Percentiles rank a stretch among this genome's conserved stretches.
These are phyloP conservation scores for Pseudococcus longispinus DNA, from an alignment of 2,888 invertebrate genomes.

Conservation along the genomic window DNA sequence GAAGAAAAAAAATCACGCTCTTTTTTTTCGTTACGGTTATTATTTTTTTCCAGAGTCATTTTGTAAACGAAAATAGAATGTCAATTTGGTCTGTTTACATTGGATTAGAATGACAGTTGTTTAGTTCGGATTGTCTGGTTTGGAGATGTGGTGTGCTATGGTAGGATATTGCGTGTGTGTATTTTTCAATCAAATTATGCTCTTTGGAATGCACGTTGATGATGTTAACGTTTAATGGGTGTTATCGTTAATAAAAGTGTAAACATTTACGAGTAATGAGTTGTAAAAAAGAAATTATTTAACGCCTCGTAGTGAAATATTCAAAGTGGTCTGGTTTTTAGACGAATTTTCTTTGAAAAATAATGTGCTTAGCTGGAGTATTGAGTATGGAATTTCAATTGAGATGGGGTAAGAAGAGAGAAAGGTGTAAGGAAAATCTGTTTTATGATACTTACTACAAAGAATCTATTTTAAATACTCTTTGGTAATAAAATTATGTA, in stretches of 20 bases:
- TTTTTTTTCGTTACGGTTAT: slow-evolving; percentile 21
- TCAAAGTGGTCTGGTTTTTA: neutral
- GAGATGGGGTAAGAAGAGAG: too few species aligned
- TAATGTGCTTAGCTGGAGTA: neutral
- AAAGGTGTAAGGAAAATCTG: too few species aligned
- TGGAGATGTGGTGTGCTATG: neutral
- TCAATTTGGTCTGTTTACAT: neutral
- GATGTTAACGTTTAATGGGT: neutral
- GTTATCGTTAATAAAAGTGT: slow-evolving; percentile 7
- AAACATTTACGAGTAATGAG: neutral
- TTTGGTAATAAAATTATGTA: too few species aligned
- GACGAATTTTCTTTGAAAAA: neutral
- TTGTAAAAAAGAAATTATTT: slow-evolving; percentile 4
- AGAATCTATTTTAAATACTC: too few species aligned
- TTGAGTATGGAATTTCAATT: too few species aligned
- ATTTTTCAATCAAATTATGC: slow-evolving; percentile 30
- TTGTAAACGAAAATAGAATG: slow-evolving; percentile 34
- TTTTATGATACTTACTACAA: too few species aligned
- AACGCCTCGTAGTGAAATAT: neutral
- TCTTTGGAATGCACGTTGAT: neutral
- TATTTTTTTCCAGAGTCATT: slow-evolving; percentile 11
- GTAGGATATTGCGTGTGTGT: neutral
- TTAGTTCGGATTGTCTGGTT: neutral
- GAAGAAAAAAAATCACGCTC: neutral
- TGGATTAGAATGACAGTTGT: slow-evolving; percentile 12